phyloP scores from a whole-genome alignment of 2,797 vertebrate species.

The Diplodus sargus region DNA sequence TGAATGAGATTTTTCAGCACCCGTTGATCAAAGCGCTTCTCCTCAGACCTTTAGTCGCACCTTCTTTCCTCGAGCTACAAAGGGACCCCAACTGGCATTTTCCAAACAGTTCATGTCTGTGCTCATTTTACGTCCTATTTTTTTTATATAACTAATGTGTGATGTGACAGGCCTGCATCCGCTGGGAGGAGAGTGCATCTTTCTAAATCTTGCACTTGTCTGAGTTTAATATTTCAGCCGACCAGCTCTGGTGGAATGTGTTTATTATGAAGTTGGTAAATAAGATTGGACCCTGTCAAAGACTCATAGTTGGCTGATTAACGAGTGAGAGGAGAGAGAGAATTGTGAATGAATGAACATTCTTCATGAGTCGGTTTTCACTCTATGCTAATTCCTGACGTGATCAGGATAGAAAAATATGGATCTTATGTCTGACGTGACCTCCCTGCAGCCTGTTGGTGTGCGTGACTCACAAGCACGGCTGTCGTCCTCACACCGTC shows the following conservation, averaged over 20 bases:
- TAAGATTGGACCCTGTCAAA: background rate
- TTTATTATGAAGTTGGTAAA: background rate
- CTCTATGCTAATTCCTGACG: too few relatives aligned
- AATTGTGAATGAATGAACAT: too few relatives aligned
- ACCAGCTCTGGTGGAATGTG: background rate
- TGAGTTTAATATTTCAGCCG: background rate
- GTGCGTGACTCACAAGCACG: too few relatives aligned
- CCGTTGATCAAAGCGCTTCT: conserved; percentile 1
- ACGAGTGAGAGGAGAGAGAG: too few relatives aligned
- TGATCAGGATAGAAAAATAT: too few relatives aligned
- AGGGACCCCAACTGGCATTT: background rate
- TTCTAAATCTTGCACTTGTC: background rate
- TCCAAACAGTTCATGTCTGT: conserved; percentile 4
- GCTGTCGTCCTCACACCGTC: too few relatives aligned
- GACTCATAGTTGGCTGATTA: too few relatives aligned
- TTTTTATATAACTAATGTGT: background rate
- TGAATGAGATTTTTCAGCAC: conserved; percentile 12
- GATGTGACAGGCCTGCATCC: background rate
- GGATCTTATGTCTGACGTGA: too few relatives aligned
- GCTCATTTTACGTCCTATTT: background rate
- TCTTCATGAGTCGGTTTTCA: too few relatives aligned
- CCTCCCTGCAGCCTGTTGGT: too few relatives aligned
- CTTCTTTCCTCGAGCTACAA: background rate
- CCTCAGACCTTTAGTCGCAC: background rate
- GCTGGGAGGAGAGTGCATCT: background rate